Conservation (phyloP, 2,888 invertebrate species). For the Eumacrocentrus americanus region DNA sequence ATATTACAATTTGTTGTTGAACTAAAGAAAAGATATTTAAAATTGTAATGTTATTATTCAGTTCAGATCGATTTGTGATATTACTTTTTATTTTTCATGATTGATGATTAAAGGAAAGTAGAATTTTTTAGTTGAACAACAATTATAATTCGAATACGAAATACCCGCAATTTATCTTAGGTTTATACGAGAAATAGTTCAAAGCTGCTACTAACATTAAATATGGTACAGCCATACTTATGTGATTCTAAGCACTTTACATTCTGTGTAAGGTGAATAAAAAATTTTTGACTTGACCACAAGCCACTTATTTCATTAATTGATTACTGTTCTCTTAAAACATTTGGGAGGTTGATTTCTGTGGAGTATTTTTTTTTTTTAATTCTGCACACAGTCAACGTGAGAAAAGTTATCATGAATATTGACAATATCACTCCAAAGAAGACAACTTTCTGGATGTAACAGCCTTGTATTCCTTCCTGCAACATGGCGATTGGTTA, state of each 20-base stretch:
- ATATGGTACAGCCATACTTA: slow-evolving; percentile 38
- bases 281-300: slow-evolving; percentile 54
- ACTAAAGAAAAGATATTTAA: slow-evolving; percentile 32
- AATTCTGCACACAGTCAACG: neutral
- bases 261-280: slow-evolving; percentile 60
- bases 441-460: slow-evolving; percentile 60
- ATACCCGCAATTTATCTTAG: slow-evolving; percentile 32
- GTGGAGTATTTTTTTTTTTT: slow-evolving; percentile 32
- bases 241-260: slow-evolving; percentile 57
- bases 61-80: neutral
- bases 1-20: slow-evolving; percentile 36
- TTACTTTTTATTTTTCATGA: slow-evolving; percentile 6
- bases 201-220: slow-evolving; percentile 43
- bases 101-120: neutral
- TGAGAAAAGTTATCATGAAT: slow-evolving; percentile 1
- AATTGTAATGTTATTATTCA: neutral
- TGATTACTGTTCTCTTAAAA: slow-evolving; percentile 53
- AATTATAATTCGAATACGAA: slow-evolving; percentile 22
- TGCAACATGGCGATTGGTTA: slow-evolving; percentile 46
- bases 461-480: slow-evolving; percentile 60
- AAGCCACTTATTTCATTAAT: slow-evolving; percentile 59
- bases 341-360: slow-evolving; percentile 61
- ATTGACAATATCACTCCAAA: slow-evolving; percentile 11
- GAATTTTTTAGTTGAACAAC: slow-evolving; percentile 44
- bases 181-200: slow-evolving; percentile 29